phyloP scores from a whole-genome alignment of 2,888 invertebrate genomes.

The Tenthredo amoena region DNA sequence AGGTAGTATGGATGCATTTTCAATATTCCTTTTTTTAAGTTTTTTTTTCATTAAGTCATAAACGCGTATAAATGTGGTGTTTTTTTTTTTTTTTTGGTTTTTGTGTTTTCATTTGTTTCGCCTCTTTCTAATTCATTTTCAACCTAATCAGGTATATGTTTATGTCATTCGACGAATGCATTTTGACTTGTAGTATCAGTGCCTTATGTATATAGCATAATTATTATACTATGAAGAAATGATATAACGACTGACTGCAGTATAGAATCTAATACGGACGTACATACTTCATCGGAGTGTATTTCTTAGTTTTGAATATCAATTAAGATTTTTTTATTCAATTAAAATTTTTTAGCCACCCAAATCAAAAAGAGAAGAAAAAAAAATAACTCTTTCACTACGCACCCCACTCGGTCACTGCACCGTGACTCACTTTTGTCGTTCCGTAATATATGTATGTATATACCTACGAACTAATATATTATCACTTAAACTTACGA shows the following conservation, averaged over 20 bases:
- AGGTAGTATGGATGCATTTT: conserved; percentile 36
- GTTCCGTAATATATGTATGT: background rate
- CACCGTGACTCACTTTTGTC: conserved; percentile 14
- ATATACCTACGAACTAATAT: conserved; percentile 23
- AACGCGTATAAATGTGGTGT: background rate
- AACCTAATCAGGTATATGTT: background rate
- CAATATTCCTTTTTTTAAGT: background rate
- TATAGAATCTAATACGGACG: background rate
- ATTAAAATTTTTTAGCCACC: background rate
- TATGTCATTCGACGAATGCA: conserved; percentile 57
- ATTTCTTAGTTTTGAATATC: background rate
- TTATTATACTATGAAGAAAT: background rate
- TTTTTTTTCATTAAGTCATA: conserved; percentile 3
- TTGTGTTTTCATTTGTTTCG: background rate
- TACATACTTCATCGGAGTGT: background rate
- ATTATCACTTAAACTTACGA: conserved; percentile 46
- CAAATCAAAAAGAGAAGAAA: background rate
- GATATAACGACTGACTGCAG: background rate
- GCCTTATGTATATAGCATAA: background rate
- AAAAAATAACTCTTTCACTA: background rate
- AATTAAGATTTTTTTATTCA: background rate
- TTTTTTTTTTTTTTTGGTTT: background rate
- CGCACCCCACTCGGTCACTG: background rate
- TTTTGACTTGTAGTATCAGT: conserved; percentile 75
- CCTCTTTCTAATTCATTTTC: background rate